Base-by-base conservation (phyloP, 1,140 invertebrate genomes). In the Heliconius hermathena region DNA sequence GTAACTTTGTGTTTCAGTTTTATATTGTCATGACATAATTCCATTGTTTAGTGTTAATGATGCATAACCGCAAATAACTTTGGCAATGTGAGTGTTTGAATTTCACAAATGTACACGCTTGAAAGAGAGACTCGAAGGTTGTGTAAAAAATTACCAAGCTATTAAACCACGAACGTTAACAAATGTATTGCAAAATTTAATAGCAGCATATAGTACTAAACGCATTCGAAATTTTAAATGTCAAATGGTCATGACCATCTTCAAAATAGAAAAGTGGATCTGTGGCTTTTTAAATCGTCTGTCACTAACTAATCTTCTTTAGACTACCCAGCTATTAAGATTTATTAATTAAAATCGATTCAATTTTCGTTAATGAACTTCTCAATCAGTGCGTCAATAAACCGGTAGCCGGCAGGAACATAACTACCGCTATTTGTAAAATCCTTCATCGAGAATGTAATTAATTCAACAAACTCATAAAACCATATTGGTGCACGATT, bases 11-110 rank as follows among this genome's bases (percentile, higher is more conserved):
- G 74, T 26, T 76, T 76, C 38, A 29, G 26, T 60, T 57, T 54
- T 26, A 66, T 66, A 66, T 66, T 66, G 18, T 66, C 22, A 73
- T 81, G 82, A 83, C 80, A 81, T 79, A 83, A 83, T 78, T 81
- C 82, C 73, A 80, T 83, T 83, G 82, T 83, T 79, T 57, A 49
- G 71, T 60, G 70, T 76, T 36, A 66, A 73, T 80, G 71, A 76
- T 49, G 70, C 79, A 52, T 73, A 76, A 73, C 79, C 74, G 54
- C 71, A 71, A 73, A 73, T 75, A 76, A 57, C 26, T 76, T 66
- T 66, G 26, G 60, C 60, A 66, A 66, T 66, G 13, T 29, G 11
- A 29, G 22, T 66, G 60, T 66, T 66, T 66, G 26, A 66, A 66
- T 66, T 66, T 66, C 60, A 66, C 6, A 66, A 66, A 66, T 22